phyloP scores from a whole-genome alignment of 2,797 vertebrate genomes.

The Peromyscus melanophrys region DNA sequence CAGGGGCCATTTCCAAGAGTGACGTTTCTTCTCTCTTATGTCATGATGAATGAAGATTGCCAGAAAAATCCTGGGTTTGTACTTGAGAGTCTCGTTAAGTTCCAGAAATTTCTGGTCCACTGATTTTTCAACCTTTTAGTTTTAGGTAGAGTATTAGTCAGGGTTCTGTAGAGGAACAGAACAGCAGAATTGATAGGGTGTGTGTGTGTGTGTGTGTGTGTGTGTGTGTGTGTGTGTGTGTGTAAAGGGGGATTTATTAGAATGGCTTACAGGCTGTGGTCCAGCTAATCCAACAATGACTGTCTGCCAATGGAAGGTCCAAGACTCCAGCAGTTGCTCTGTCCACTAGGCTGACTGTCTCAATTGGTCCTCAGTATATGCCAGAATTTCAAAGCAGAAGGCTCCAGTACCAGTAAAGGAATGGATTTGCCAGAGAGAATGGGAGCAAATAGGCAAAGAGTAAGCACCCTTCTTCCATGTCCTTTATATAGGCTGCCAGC shows the following conservation, averaged over 20 bases:
- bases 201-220: not conserved
- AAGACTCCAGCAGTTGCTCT: not conserved
- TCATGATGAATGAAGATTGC: not conserved
- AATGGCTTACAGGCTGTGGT: not conserved
- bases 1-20: not conserved
- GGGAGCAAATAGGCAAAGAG: not conserved
- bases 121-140: conserved; percentile 27
- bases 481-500: not conserved
- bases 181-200: not conserved
- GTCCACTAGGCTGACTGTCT: not conserved
- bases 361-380: not conserved
- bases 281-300: not conserved
- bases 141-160: not conserved
- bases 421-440: not conserved
- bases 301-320: not conserved
- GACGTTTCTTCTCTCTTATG: not conserved
- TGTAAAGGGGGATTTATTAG: not conserved
- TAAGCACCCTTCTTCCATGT: not conserved
- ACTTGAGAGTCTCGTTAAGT: not conserved
- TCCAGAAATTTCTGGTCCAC: not conserved
- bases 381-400: not conserved
- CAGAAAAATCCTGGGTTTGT: not conserved
- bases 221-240: not conserved
- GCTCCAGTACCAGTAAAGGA: not conserved
- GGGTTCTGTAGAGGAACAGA: too few species aligned